Percentiles rank a stretch among this genome's conserved stretches.
phyloP scores from a whole-genome alignment of 2,888 invertebrate species.

The Patella ulyssiponensis region DNA sequence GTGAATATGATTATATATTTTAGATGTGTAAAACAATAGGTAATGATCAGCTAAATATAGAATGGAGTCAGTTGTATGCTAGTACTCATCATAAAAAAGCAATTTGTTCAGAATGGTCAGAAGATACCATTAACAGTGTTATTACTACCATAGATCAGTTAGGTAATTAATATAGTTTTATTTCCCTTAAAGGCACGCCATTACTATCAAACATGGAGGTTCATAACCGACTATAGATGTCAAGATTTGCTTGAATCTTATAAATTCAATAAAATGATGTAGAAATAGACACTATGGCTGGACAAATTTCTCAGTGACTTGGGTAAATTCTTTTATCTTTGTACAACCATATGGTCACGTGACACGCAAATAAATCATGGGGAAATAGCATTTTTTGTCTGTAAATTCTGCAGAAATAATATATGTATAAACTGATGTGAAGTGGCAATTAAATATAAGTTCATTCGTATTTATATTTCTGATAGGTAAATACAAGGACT shows the following conservation, averaged over 20 bases:
- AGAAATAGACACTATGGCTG: no score
- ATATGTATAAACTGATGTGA: no score
- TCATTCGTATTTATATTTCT: not conserved
- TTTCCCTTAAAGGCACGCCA: not conserved
- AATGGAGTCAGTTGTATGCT: slow-evolving; percentile 65
- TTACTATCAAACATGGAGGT: not conserved
- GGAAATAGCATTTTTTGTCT: no score
- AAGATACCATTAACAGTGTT: slow-evolving; percentile 49
- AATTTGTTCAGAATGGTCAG: slow-evolving; percentile 41
- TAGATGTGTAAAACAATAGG: slow-evolving; percentile 40
- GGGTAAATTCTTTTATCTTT: no score
- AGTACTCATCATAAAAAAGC: slow-evolving; percentile 59
- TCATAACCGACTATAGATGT: not conserved
- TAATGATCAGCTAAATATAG: slow-evolving; percentile 41
- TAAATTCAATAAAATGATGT: no score
- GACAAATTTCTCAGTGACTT: no score
- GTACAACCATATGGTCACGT: no score
- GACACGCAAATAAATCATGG: no score
- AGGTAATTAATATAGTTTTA: slow-evolving; percentile 38
- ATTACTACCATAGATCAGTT: slow-evolving; percentile 55
- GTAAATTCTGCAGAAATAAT: no score
- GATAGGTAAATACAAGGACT: slow-evolving; percentile 51
- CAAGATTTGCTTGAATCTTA: no score
- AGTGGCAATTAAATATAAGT: no score
- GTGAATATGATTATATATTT: no score